Conservation (phyloP, 2,113 vertebrate species). For the Aix galericulata region DNA sequence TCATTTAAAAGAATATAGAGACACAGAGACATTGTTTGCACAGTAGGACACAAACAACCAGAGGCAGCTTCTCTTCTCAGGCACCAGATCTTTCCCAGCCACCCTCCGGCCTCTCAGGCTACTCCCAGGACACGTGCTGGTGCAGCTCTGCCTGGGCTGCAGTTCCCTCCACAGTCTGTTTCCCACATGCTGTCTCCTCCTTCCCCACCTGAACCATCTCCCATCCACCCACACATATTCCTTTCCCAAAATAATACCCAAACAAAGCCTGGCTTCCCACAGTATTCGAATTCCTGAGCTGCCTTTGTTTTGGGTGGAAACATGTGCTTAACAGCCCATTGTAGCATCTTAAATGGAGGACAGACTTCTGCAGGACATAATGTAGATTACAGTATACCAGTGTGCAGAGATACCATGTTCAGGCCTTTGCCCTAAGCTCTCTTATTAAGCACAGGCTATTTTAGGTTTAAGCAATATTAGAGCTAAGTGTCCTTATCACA, state of each 20-base stretch:
- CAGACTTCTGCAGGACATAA: background rate
- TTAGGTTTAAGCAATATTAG: background rate
- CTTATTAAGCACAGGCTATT: background rate
- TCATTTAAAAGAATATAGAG: slow-evolving; percentile 36
- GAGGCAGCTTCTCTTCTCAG: slow-evolving; percentile 28
- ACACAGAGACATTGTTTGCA: background rate
- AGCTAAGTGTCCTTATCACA: background rate
- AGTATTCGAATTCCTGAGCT: slow-evolving; percentile 20
- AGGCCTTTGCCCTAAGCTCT: background rate
- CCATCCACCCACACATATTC: background rate
- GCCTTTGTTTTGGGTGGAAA: slow-evolving; percentile 35
- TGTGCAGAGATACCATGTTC: background rate
- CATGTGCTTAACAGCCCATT: background rate
- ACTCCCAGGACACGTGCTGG: background rate
- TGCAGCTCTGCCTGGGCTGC: background rate
- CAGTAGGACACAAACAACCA: slow-evolving; percentile 14
- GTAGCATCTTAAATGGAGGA: background rate
- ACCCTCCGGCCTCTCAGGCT: background rate
- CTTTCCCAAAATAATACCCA: slow-evolving; percentile 37
- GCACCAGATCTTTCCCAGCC: slow-evolving; percentile 15
- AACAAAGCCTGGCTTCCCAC: slow-evolving; percentile 32
- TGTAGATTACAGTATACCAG: background rate
- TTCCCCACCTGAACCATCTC: slow-evolving; percentile 39
- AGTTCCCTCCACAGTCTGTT: background rate
- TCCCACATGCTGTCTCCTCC: background rate